Conservation (phyloP, 2,888 invertebrate genomes). For the Drosophila cracens region DNA sequence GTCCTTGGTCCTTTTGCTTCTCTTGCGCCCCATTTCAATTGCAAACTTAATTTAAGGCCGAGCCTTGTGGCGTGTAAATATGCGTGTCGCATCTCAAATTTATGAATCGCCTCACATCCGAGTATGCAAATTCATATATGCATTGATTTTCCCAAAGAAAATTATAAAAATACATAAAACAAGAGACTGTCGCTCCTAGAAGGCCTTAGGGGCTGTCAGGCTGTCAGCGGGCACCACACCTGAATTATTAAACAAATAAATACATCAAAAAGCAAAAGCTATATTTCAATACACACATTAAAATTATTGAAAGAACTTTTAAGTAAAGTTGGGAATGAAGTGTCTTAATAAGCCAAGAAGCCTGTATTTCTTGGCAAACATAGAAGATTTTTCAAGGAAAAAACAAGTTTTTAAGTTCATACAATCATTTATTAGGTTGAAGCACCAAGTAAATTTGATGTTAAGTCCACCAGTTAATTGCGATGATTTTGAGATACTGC, state of each 20-base stretch:
- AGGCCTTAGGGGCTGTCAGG: background rate
- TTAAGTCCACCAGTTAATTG: background rate
- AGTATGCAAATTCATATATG: constrained; percentile 58
- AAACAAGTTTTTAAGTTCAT: background rate
- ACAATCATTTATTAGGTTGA: background rate
- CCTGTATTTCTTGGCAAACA: background rate
- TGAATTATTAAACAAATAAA: background rate
- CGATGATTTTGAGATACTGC: background rate
- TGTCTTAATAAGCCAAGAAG: background rate
- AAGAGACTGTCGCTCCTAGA: background rate
- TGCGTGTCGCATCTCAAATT: constrained; percentile 59
- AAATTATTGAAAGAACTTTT: background rate
- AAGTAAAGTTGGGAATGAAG: background rate
- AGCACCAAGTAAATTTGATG: background rate
- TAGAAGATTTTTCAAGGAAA: background rate
- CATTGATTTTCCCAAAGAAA: constrained; percentile 58
- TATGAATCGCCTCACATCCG: constrained; percentile 72
- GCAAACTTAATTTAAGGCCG: constrained; percentile 74
- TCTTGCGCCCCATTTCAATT: constrained; percentile 66
- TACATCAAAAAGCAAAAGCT: background rate
- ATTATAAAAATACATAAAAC: background rate
- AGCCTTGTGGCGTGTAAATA: constrained; percentile 57
- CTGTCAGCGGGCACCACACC: background rate
- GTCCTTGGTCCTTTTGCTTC: constrained; percentile 21
- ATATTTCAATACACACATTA: background rate